Evolutionary conservation across 2,113 vertebrate species (phyloP).

Genomic region (Chaenogobius annularis): DNA sequence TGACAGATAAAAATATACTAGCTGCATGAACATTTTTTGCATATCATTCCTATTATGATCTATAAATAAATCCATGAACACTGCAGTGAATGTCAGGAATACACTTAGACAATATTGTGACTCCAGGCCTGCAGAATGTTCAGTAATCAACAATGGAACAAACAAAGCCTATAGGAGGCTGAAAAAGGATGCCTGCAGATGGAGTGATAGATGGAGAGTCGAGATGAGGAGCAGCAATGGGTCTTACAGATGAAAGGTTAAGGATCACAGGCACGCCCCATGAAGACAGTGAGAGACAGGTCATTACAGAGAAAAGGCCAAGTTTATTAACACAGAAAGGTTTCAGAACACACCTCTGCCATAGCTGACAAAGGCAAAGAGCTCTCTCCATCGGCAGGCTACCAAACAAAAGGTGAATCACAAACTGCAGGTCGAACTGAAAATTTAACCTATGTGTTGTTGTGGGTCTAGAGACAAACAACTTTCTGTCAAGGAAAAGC

Average conservation of each 20-base stretch:
- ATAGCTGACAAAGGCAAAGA: conserved; percentile 61
- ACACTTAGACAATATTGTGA: conserved; percentile 33
- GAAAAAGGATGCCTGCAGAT: conserved; percentile 31
- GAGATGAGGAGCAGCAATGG: conserved; percentile 37
- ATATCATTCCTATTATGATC: too few species aligned
- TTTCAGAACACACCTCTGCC: conserved; percentile 58
- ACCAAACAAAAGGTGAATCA: conserved; percentile 47
- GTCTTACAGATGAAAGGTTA: conserved; percentile 71
- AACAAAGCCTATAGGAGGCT: conserved; percentile 34
- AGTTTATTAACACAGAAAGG: conserved; percentile 76
- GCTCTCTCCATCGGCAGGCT: conserved; percentile 39
- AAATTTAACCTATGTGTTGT: conserved; percentile 22
- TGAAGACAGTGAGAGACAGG: conserved; percentile 65
- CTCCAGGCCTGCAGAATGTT: conserved; percentile 14
- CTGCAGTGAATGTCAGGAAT: not conserved
- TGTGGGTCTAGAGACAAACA: conserved; percentile 6
- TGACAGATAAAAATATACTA: too few species aligned
- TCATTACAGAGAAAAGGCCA: conserved; percentile 73
- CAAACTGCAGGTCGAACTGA: conserved; percentile 22
- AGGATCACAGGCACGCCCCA: conserved; percentile 55
- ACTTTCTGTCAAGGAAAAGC: not conserved
- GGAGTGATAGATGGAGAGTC: conserved; percentile 47
- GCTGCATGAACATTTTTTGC: too few species aligned
- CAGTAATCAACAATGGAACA: conserved; percentile 44
- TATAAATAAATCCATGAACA: too few species aligned